Conservation (phyloP, 2,888 invertebrate species). For the Geotrupes spiniger region DNA sequence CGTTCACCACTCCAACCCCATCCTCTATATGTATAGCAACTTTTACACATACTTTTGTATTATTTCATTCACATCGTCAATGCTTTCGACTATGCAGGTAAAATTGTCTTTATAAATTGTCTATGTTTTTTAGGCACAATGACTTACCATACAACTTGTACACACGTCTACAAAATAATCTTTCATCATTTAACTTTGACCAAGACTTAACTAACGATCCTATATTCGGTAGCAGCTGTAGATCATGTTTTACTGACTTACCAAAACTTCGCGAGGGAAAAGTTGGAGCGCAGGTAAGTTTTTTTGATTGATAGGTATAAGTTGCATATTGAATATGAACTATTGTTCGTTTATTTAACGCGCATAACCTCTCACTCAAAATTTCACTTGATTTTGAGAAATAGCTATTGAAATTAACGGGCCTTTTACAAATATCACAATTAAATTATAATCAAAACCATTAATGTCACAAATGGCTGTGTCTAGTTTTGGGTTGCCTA, state of each 20-base stretch:
- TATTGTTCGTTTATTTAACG: background rate
- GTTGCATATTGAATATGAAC: too few relatives aligned
- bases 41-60: too few relatives aligned
- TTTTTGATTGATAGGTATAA: too few relatives aligned
- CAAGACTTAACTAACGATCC: constrained; percentile 44
- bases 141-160: constrained; percentile 53
- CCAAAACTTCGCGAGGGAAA: constrained; percentile 52
- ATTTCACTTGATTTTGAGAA: background rate
- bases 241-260: constrained; percentile 54
- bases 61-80: too few relatives aligned
- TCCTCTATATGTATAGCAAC: too few relatives aligned
- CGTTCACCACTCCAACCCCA: too few relatives aligned
- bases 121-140: constrained; percentile 49
- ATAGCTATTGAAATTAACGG: background rate
- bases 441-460: background rate
- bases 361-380: too few relatives aligned
- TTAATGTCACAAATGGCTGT: constrained; percentile 11
- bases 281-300: constrained; percentile 56
- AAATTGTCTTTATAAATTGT: too few relatives aligned
- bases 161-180: constrained; percentile 43
- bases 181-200: constrained; percentile 47
- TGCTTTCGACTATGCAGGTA: too few relatives aligned
- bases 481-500: constrained; percentile 63
- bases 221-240: constrained; percentile 45
- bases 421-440: background rate